Evolutionary conservation across 2,797 vertebrate genomes (phyloP).

Genomic region (Morelia viridis): DNA sequence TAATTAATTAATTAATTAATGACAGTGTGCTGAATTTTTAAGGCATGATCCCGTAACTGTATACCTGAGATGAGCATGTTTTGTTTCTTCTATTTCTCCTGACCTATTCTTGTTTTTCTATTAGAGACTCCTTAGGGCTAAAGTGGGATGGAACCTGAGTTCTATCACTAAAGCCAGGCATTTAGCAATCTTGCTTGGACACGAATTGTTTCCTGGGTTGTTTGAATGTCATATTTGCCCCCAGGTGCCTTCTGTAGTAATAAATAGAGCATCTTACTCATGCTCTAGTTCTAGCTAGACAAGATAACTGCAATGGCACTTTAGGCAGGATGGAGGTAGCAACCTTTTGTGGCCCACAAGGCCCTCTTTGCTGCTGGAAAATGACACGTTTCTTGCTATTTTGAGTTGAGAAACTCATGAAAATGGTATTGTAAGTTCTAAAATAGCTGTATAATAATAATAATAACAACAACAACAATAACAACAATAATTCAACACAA

Average conservation of each 20-base stretch:
- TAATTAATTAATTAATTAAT: background rate
- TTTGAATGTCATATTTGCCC: background rate
- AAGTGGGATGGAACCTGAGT: background rate
- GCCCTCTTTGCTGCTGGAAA: no score
- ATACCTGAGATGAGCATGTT: no score
- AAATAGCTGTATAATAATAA: no score
- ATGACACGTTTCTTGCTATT: no score
- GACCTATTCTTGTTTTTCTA: background rate
- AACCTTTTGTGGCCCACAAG: background rate
- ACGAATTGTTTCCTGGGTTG: background rate
- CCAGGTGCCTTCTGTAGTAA: background rate
- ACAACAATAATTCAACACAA: no score
- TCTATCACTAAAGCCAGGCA: background rate
- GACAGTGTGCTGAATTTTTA: background rate
- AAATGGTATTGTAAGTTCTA: no score
- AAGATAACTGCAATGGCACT: background rate
- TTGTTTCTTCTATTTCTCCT: background rate
- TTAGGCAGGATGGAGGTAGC: background rate
- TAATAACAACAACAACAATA: no score
- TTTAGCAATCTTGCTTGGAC: constrained; percentile 13
- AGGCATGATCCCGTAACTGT: background rate
- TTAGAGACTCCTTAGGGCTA: background rate
- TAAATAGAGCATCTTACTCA: background rate
- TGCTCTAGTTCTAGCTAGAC: background rate
- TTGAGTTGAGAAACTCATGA: no score